Evolutionary conservation across 2,797 vertebrate species (phyloP).

Genomic region (Delichon dasypus): DNA sequence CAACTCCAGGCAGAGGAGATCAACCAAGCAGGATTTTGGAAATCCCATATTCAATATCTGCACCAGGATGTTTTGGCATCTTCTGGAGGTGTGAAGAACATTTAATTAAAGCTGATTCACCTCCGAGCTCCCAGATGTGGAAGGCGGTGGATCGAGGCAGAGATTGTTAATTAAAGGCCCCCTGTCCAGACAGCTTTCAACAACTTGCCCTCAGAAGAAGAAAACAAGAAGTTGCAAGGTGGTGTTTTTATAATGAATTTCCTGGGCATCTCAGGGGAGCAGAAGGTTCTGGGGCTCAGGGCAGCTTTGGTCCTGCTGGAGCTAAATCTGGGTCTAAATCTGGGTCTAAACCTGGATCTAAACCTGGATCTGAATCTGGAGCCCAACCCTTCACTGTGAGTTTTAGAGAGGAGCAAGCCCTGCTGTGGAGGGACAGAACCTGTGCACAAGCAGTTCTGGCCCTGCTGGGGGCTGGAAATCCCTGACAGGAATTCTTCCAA

Average conservation of each 20-base stretch:
- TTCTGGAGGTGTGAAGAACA: not conserved
- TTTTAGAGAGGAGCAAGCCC: not conserved
- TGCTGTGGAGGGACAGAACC: not conserved
- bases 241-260: not conserved
- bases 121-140: not conserved
- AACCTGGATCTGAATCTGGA: not conserved
- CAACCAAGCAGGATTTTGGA: not conserved
- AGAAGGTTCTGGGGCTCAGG: not conserved
- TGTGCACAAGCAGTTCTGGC: not conserved
- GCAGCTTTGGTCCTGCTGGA: not conserved
- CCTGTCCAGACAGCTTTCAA: not conserved
- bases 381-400: not conserved
- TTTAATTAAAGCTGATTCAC: slow-evolving; percentile 40
- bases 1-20: not conserved
- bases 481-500: not conserved
- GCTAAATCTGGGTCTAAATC: not conserved
- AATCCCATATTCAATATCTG: slow-evolving; percentile 12
- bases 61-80: not conserved
- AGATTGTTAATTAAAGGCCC: slow-evolving; percentile 5
- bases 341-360: not conserved
- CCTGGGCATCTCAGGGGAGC: not conserved
- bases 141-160: not conserved
- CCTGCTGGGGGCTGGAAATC: not conserved
- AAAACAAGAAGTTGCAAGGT: not conserved
- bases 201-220: not conserved